phyloP scores from a whole-genome alignment of 2,888 invertebrate genomes.

The Petrolisthes cinctipes region DNA sequence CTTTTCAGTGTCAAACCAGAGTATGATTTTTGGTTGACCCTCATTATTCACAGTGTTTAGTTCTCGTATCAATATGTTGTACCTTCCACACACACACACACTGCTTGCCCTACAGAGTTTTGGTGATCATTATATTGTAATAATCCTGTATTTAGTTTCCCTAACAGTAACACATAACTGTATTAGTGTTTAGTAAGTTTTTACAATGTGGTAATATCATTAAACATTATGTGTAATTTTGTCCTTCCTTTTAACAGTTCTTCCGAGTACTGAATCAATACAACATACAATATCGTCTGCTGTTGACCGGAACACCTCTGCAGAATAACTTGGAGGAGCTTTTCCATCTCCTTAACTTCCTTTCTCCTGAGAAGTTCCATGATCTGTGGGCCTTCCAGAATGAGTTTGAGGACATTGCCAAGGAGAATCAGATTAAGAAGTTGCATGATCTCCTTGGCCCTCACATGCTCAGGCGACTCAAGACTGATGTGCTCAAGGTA shows the following conservation, averaged over 20 bases:
- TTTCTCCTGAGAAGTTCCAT: constrained; percentile 94
- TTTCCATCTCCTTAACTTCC: constrained; percentile 97
- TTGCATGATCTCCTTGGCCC: constrained; percentile 98
- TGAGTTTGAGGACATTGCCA: constrained; percentile 98
- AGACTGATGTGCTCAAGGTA: constrained; percentile 95
- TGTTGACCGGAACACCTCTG: constrained; percentile 97
- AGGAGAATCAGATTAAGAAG: constrained; percentile 99
- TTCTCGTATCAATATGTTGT: too few species aligned
- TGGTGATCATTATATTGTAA: too few species aligned
- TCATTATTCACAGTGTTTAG: too few species aligned
- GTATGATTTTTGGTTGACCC: not conserved
- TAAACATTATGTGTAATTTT: not conserved
- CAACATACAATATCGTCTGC: constrained; percentile 91
- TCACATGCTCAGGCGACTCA: constrained; percentile 97
- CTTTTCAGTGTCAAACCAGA: not conserved
- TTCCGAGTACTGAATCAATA: constrained; percentile 93
- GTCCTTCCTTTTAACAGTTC: constrained; percentile 74
- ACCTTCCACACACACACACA: too few species aligned
- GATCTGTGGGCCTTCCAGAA: constrained; percentile 94
- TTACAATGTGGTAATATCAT: not conserved
- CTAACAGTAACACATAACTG: too few species aligned
- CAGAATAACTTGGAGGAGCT: constrained; percentile 99
- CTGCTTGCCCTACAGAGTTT: too few species aligned
- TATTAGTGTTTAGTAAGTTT: too few species aligned
- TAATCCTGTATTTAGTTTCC: too few species aligned